phyloP scores from a whole-genome alignment of 1,140 invertebrate genomes.

The Samia ricini region DNA sequence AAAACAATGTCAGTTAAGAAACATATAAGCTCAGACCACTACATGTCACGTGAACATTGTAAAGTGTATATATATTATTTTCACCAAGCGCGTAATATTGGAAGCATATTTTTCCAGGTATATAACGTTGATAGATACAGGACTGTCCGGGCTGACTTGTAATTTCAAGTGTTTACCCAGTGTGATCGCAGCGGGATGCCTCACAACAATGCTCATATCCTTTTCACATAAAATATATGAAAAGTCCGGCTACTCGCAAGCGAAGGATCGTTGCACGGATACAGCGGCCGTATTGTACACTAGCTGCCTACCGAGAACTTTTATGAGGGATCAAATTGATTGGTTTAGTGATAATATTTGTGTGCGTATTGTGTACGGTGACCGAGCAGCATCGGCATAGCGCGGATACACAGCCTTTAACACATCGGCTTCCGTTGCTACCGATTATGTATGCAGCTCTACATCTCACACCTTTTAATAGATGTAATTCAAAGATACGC shows the following conservation, averaged over 20 bases:
- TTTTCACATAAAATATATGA: slow-evolving; percentile 77
- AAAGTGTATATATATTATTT: slow-evolving; percentile 60
- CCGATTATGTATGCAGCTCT: slow-evolving; percentile 32
- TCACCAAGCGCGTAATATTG: slow-evolving; percentile 69
- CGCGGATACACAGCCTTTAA: slow-evolving; percentile 20
- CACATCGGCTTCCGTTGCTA: slow-evolving; percentile 29
- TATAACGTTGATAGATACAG: slow-evolving; percentile 23
- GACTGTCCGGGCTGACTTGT: slow-evolving; percentile 60
- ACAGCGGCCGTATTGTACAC: slow-evolving; percentile 57
- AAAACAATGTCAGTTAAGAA: neutral
- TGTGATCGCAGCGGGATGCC: slow-evolving; percentile 57
- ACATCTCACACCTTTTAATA: slow-evolving; percentile 55
- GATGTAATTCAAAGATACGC: slow-evolving; percentile 43
- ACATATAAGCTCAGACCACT: neutral
- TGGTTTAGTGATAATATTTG: slow-evolving; percentile 72
- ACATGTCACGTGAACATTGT: neutral
- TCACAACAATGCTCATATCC: slow-evolving; percentile 71
- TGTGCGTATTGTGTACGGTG: slow-evolving; percentile 48
- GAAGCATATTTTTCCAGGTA: slow-evolving; percentile 59
- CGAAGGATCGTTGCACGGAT: slow-evolving; percentile 62
- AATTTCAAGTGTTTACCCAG: slow-evolving; percentile 74
- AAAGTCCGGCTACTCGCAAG: slow-evolving; percentile 63
- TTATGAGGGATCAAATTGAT: slow-evolving; percentile 77
- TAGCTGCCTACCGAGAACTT: slow-evolving; percentile 66
- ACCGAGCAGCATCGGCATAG: slow-evolving; percentile 12